Percentiles rank a stretch among this genome's conserved stretches.
Conservation (phyloP, 1,140 invertebrate species). For the Drosophila asahinai region DNA sequence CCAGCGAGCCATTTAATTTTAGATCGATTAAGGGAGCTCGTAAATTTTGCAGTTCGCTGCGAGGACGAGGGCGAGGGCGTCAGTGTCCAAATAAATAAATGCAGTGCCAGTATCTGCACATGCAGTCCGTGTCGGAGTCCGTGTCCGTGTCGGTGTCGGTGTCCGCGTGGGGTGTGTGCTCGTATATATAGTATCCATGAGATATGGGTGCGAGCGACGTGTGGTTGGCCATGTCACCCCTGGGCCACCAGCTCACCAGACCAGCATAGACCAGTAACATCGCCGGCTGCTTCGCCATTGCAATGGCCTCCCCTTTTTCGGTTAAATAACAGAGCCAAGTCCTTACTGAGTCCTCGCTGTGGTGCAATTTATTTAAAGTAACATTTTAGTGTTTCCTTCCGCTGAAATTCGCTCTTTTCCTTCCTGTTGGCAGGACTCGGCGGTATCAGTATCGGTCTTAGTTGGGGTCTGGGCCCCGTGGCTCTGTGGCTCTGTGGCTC, state of each 20-base stretch:
- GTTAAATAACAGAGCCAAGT: slow-evolving; percentile 46
- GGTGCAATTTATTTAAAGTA: slow-evolving; percentile 83
- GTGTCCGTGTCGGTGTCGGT: background rate
- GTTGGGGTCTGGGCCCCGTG: background rate
- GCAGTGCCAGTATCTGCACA: slow-evolving; percentile 55
- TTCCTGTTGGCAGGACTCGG: slow-evolving; percentile 65
- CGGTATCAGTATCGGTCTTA: slow-evolving; percentile 20
- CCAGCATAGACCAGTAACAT: slow-evolving; percentile 14
- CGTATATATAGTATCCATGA: slow-evolving; percentile 29
- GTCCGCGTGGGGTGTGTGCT: slow-evolving; percentile 16
- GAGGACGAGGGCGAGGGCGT: slow-evolving; percentile 49
- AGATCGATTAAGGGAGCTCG: slow-evolving; percentile 58
- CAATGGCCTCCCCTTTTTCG: slow-evolving; percentile 52
- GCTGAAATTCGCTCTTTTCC: slow-evolving; percentile 83
- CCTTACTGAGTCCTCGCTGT: slow-evolving; percentile 25
- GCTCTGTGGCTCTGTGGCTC: slow-evolving; percentile 1
- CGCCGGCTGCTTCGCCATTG: slow-evolving; percentile 27
- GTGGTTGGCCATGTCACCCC: slow-evolving; percentile 76
- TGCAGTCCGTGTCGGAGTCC: slow-evolving; percentile 9
- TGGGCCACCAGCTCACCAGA: slow-evolving; percentile 21
- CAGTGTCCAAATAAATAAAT: slow-evolving; percentile 76
- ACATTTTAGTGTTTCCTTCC: slow-evolving; percentile 85
- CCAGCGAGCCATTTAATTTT: slow-evolving; percentile 52
- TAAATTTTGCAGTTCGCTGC: slow-evolving; percentile 43
- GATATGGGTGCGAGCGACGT: slow-evolving; percentile 33